Evolutionary conservation across 2,113 vertebrate species (phyloP).

Genomic region (Pungitius pungitius): DNA sequence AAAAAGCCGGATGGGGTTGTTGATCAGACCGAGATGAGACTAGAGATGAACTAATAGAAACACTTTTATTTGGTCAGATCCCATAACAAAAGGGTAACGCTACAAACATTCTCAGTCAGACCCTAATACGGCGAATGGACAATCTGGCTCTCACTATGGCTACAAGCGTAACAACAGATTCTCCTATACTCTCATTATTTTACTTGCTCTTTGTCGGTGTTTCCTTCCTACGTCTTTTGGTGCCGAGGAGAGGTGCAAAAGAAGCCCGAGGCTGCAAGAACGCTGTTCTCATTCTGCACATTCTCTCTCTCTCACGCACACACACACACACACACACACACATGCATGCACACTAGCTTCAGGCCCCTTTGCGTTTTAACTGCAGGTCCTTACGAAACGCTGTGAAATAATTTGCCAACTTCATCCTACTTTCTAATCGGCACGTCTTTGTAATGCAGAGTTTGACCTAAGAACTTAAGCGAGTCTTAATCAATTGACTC

Average conservation of each 20-base stretch:
- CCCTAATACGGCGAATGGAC: not conserved
- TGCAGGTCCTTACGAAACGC: conserved; percentile 71
- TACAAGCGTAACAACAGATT: conserved; percentile 3
- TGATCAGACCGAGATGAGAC: not conserved
- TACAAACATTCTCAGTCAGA: not conserved
- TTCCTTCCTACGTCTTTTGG: conserved; percentile 11
- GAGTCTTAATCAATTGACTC: conserved; percentile 32
- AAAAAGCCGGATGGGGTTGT: not conserved
- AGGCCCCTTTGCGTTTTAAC: conserved; percentile 49
- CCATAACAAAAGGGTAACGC: not conserved
- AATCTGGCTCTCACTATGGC: not conserved
- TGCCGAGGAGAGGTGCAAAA: conserved; percentile 28
- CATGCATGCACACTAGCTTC: conserved; percentile 15
- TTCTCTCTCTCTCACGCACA: not conserved
- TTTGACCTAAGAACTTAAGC: conserved; percentile 36
- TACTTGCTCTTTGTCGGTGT: conserved; percentile 7
- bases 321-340: not conserved
- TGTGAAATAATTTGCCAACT: conserved; percentile 68
- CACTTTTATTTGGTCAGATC: no score
- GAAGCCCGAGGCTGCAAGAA: conserved; percentile 51
- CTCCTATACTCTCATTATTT: conserved; percentile 35
- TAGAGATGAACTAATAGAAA: no score
- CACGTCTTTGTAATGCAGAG: conserved; percentile 38
- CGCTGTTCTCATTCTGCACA: conserved; percentile 14
- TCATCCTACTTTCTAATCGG: conserved; percentile 50